phyloP scores from a whole-genome alignment of 2,113 vertebrate species.

The Zootoca vivipara region DNA sequence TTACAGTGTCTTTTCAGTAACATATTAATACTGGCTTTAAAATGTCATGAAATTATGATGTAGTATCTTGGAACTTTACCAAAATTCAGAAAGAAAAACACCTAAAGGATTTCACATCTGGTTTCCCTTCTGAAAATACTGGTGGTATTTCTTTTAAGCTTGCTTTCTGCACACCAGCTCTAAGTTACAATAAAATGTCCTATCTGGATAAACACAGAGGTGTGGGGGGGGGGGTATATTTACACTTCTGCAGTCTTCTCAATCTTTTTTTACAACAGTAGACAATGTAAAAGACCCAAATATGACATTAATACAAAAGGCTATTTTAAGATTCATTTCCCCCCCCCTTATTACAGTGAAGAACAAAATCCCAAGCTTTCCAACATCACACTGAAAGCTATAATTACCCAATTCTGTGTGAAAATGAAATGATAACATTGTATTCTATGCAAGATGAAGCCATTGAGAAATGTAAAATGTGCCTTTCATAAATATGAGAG shows the following conservation, averaged over 20 bases:
- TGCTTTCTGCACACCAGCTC: slow-evolving; percentile 30
- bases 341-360: slow-evolving; percentile 18
- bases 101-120: slow-evolving; percentile 46
- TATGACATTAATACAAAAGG: slow-evolving; percentile 46
- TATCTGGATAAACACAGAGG: neutral
- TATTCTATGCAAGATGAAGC: slow-evolving; percentile 47
- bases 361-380: slow-evolving; percentile 19
- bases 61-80: slow-evolving; percentile 30
- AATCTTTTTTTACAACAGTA: slow-evolving; percentile 45
- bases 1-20: slow-evolving; percentile 9
- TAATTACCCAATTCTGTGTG: slow-evolving; percentile 58
- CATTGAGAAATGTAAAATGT: slow-evolving; percentile 42
- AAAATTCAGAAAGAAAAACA: slow-evolving; percentile 31
- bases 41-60: slow-evolving; percentile 7
- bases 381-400: slow-evolving; percentile 51
- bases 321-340: slow-evolving; percentile 21
- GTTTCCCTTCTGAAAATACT: slow-evolving; percentile 39
- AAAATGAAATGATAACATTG: slow-evolving; percentile 65
- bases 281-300: slow-evolving; percentile 38
- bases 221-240: neutral
- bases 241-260: slow-evolving; percentile 52
- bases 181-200: slow-evolving; percentile 41
- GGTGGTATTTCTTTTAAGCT: slow-evolving; percentile 19
- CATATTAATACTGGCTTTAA: slow-evolving; percentile 20
- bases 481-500: neutral